Base-by-base conservation (phyloP, 2,797 vertebrate genomes). In the Sebastes iracundus region DNA sequence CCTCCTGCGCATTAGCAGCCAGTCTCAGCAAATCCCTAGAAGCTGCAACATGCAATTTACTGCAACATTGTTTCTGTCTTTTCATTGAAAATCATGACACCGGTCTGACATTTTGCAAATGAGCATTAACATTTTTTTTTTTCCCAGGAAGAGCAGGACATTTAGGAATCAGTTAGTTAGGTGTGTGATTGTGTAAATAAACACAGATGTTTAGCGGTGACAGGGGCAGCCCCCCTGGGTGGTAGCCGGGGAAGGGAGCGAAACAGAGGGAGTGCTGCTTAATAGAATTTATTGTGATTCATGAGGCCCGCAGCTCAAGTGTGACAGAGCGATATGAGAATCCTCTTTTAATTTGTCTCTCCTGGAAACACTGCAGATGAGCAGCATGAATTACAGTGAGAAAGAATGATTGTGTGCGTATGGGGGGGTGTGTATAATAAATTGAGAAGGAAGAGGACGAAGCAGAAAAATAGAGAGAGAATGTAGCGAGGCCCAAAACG, bases 151-250 rank as follows among this genome's bases (percentile, higher is more conserved):
- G 85, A 84, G 82, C 67, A 72, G 82, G 85, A 85, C 90, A 89
- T 95, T 91, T 93, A 93, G 94, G 92, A 94, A 94, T 91, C 93
- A 94, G 88, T 94, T 95, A 92, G 94, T 95, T 96, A 95, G 91
- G 91, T 91, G 89, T 92, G 91, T 93, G 93, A 95, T 94, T 95
- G 94, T 94, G 93, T 95, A 95, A 96, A 96, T 95, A 96, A 95
- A 96, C 94, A 95, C 93, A 96, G 93, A 96, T 95, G 85, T 94
- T 90, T 89, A 90, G 85, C 82, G 70, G 90, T 92, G 92, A 95
- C 93, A 91, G 79, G 81, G 90, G 75, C 89, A 91, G 88, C 69
- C 89, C 93, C 93, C 92, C 89, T 82, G 89, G 79, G 56, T 85
- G 93, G 93, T 75, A 80, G 80, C 87, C 82, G 86, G 85, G 84